Evolutionary conservation across 2,888 invertebrate species (phyloP).

Genomic region (Cactoblastis cactorum): DNA sequence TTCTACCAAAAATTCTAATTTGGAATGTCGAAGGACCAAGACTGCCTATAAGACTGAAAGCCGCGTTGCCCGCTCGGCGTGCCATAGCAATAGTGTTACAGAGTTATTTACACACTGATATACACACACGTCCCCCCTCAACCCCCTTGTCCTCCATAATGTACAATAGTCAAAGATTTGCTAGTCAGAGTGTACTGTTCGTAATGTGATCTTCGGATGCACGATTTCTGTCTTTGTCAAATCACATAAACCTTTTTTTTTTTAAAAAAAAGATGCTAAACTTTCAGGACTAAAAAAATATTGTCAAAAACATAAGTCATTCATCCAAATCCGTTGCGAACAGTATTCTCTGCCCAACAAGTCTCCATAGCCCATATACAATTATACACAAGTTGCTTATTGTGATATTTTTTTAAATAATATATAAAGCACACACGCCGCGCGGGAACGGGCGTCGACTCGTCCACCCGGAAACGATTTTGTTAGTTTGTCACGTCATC

Average conservation of each 20-base stretch:
- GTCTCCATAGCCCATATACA: conserved; percentile 71
- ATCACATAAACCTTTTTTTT: too few relatives aligned
- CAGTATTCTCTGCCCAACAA: conserved; percentile 44
- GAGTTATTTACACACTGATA: conserved; percentile 65
- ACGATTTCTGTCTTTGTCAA: not conserved
- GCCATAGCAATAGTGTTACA: conserved; percentile 56
- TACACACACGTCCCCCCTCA: conserved; percentile 48
- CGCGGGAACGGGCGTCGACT: conserved; percentile 36
- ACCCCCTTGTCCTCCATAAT: conserved; percentile 64
- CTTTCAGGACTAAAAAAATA: not conserved
- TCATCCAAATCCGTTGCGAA: conserved; percentile 25
- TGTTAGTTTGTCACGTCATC: conserved; percentile 48
- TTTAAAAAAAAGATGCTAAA: too few relatives aligned
- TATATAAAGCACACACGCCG: conserved; percentile 43
- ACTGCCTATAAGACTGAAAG: conserved; percentile 65
- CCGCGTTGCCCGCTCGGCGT: conserved; percentile 48
- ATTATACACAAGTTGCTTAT: conserved; percentile 61
- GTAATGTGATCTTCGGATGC: conserved; percentile 14
- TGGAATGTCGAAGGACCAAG: conserved; percentile 14
- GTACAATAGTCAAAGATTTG: conserved; percentile 63
- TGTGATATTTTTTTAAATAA: conserved; percentile 60
- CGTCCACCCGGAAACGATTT: conserved; percentile 35
- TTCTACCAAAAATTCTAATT: not conserved
- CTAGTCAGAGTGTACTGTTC: conserved; percentile 49
- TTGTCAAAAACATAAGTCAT: not conserved